phyloP scores from a whole-genome alignment of 30 jellyfish, hydroid and myxozoan species.

The Mastigias papua region DNA sequence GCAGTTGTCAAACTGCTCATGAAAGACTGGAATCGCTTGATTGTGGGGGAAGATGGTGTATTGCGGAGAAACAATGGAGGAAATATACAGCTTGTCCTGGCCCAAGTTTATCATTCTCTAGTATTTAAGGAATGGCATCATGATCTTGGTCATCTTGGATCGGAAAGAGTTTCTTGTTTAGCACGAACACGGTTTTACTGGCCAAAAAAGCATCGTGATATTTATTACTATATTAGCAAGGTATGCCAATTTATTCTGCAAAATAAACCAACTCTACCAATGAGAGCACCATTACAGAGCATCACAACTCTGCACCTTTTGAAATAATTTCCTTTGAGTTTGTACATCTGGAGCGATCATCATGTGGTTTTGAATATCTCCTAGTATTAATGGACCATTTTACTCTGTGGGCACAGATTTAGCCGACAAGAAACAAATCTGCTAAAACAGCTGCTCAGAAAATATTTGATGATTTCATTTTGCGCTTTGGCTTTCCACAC shows the following conservation, averaged over 20 bases:
- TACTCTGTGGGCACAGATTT: conserved; percentile 64
- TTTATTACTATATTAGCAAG: conserved; percentile 13
- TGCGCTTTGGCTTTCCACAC: conserved; percentile 47
- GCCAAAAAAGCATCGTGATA: conserved; percentile 53
- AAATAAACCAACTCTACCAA: conserved; percentile 38
- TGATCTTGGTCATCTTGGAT: conserved; percentile 53
- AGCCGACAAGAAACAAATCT: conserved; percentile 56
- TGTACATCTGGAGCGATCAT: conserved; percentile 33
- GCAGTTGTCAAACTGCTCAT: conserved; percentile 9
- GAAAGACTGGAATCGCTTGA: conserved; percentile 13
- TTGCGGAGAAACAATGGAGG: conserved; percentile 8
- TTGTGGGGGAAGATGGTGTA: not conserved
- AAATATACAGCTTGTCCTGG: conserved; percentile 14
- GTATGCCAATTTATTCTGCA: conserved; percentile 49
- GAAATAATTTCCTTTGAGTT: conserved; percentile 44
- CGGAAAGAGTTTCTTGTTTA: conserved; percentile 25
- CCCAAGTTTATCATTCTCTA: not conserved
- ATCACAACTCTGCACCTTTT: conserved; percentile 12
- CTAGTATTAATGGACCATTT: conserved; percentile 38
- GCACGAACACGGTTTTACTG: conserved; percentile 50
- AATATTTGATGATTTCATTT: conserved; percentile 31
- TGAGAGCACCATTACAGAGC: conserved; percentile 31
- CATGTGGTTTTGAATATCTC: conserved; percentile 31
- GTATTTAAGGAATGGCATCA: conserved; percentile 29
- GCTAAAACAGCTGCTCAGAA: conserved; percentile 58